phyloP scores from a whole-genome alignment of 2,888 invertebrate genomes.

The Reticulitermes lucifugus region DNA sequence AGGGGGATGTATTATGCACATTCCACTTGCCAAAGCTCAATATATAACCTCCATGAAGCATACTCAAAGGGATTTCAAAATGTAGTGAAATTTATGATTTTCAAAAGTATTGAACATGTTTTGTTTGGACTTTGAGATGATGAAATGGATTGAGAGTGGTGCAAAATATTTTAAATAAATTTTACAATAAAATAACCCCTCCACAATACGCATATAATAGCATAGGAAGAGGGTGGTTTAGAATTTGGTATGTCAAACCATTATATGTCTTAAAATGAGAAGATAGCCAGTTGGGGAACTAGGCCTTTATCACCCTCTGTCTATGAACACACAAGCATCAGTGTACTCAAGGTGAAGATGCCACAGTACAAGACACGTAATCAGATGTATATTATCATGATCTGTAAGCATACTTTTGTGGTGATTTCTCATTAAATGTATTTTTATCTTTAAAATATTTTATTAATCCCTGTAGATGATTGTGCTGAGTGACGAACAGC shows the following conservation, averaged over 20 bases:
- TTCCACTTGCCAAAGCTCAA: constrained; percentile 42
- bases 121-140: not conserved
- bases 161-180: constrained; percentile 37
- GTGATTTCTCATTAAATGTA: constrained; percentile 56
- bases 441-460: constrained; percentile 56
- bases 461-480: constrained; percentile 52
- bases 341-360: constrained; percentile 24
- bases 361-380: constrained; percentile 53
- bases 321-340: constrained; percentile 30
- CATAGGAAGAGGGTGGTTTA: constrained; percentile 32
- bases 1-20: constrained; percentile 27
- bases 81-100: constrained; percentile 10
- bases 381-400: constrained; percentile 53
- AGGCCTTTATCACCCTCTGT: constrained; percentile 30
- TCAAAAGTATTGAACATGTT: constrained; percentile 20
- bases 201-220: constrained; percentile 1
- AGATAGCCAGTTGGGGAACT: not conserved
- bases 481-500: constrained; percentile 43
- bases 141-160: constrained; percentile 14
- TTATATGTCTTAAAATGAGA: constrained; percentile 17
- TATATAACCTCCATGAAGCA: constrained; percentile 27
- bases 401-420: constrained; percentile 54
- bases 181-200: constrained; percentile 29
- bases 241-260: constrained; percentile 1
- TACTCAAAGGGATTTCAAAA: constrained; percentile 22